Evolutionary conservation across 2,797 vertebrate genomes (phyloP).

Genomic region (Strix occidentalis): DNA sequence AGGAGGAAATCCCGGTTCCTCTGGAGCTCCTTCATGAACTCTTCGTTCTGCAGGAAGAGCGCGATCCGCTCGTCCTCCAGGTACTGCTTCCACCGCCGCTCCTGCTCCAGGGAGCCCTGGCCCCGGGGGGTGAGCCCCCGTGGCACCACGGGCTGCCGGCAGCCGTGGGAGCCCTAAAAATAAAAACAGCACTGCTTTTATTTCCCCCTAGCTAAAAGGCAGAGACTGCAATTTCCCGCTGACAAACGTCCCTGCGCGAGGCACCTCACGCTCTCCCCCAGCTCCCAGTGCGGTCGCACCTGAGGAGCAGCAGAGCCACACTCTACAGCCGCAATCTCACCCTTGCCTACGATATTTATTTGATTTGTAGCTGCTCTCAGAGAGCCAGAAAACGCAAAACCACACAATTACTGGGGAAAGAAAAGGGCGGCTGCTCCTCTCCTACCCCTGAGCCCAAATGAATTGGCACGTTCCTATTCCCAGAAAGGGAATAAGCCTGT

Average conservation of each 20-base stretch:
- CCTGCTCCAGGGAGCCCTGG: conserved; percentile 80
- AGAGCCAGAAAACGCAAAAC: conserved; percentile 32
- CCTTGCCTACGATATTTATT: neutral
- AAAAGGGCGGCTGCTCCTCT: conserved; percentile 21
- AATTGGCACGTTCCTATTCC: conserved; percentile 8
- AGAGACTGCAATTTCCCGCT: neutral
- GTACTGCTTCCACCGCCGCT: conserved; percentile 93
- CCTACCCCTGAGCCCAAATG: neutral
- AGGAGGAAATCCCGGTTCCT: conserved; percentile 95
- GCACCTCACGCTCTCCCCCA: neutral
- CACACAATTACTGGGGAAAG: neutral
- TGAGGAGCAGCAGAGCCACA: neutral
- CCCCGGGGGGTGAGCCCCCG: neutral
- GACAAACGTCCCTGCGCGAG: neutral
- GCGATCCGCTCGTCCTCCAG: conserved; percentile 95
- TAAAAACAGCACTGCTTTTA: neutral
- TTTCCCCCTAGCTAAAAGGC: neutral
- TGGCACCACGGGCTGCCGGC: neutral
- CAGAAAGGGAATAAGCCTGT: conserved; percentile 42
- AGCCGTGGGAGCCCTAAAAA: conserved; percentile 65
- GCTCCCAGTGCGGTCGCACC: neutral
- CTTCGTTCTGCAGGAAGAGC: conserved; percentile 94
- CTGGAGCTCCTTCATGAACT: conserved; percentile 97
- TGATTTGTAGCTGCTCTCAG: conserved; percentile 35
- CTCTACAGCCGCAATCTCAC: neutral